Conservation (phyloP, 2,113 vertebrate species). For the Phyllostomus hastatus region DNA sequence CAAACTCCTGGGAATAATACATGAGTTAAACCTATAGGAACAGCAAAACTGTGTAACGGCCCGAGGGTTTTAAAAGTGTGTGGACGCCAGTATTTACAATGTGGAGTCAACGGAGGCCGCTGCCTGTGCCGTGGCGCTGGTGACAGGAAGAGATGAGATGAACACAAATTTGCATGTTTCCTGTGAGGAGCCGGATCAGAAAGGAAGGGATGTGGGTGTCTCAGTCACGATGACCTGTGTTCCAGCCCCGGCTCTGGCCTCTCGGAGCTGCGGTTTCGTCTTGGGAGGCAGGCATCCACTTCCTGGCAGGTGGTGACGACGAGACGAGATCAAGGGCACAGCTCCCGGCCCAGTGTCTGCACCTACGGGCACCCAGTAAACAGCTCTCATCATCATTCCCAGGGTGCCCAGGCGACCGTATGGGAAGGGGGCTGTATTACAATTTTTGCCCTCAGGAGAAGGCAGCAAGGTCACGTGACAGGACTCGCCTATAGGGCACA, state of each 20-base stretch:
- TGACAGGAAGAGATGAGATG: not conserved
- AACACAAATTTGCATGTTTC: not conserved
- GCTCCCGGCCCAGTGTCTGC: not conserved
- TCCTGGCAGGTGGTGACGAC: not conserved
- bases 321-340: not conserved
- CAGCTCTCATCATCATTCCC: not conserved
- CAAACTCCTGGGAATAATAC: not conserved
- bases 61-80: not conserved
- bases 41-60: fast-evolving
- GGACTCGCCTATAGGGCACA: not conserved
- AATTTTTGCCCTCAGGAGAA: not conserved
- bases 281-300: not conserved
- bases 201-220: not conserved
- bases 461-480: not conserved
- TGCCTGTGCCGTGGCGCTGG: not conserved
- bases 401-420: not conserved
- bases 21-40: not conserved
- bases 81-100: not conserved
- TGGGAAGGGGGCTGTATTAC: fast-evolving
- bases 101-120: too few species aligned
- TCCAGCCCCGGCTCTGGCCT: not conserved
- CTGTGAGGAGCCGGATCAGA: not conserved
- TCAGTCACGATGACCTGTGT: not conserved
- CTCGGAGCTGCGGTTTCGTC: not conserved
- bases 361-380: not conserved